Percentiles rank a stretch among this genome's conserved stretches.
These are phyloP conservation scores for Drosophila obscura DNA, from an alignment of 1,140 invertebrate genomes.

Conservation along the genomic window DNA sequence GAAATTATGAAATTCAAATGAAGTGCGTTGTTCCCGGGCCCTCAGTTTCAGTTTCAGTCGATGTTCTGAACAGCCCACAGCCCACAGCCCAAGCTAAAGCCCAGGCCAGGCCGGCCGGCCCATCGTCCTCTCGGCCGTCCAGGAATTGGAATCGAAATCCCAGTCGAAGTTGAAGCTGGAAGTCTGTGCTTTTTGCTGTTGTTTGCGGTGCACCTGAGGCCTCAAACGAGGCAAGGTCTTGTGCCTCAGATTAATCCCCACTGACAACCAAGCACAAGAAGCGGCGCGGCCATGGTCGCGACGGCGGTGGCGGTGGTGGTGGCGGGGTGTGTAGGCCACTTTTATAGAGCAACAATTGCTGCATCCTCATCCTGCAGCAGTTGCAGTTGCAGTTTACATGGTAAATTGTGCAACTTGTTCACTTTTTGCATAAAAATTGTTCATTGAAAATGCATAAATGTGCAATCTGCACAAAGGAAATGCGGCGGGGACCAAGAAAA, in stretches of 20 bases:
- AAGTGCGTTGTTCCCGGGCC: constrained; percentile 63
- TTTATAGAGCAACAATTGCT: constrained; percentile 81
- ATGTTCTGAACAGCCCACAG: not conserved
- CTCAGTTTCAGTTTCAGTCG: constrained; percentile 12
- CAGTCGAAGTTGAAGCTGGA: not conserved
- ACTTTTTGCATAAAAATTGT: constrained; percentile 83
- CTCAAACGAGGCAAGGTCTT: constrained; percentile 66
- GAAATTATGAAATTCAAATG: constrained; percentile 83
- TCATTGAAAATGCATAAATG: constrained; percentile 83
- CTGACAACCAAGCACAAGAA: constrained; percentile 45
- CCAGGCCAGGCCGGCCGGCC: not conserved
- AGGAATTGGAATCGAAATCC: constrained; percentile 31
- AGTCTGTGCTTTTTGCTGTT: constrained; percentile 20
- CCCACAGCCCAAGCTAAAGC: not conserved
- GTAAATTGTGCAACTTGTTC: constrained; percentile 82
- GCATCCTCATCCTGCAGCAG: constrained; percentile 25
- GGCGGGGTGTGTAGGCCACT: constrained; percentile 36
- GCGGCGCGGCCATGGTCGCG: not conserved
- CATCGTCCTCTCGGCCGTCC: not conserved
- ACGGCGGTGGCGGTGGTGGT: constrained; percentile 9
- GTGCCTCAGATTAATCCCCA: constrained; percentile 74
- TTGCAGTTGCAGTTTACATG: constrained; percentile 66
- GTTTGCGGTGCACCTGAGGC: constrained; percentile 55
- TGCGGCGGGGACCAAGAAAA: constrained; percentile 26
- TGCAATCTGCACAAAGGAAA: constrained; percentile 78